Evolutionary conservation across 2,888 invertebrate species (phyloP).

Genomic region (Cosmia trapezina): DNA sequence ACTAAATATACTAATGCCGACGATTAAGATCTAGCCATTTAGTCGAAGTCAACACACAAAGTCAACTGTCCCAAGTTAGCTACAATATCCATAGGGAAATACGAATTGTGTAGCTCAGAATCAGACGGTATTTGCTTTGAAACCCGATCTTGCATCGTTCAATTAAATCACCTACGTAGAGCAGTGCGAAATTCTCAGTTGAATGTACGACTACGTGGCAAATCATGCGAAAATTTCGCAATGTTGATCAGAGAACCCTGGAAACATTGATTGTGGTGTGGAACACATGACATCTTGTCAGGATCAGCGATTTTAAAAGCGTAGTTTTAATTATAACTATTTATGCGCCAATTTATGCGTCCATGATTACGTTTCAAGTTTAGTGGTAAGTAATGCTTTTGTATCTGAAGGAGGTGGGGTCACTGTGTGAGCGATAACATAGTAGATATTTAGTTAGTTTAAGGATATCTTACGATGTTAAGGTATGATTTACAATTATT

Average conservation of each 20-base stretch:
- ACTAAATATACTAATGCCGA: neutral
- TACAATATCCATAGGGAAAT: conserved; percentile 13
- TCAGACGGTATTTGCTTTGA: conserved; percentile 22
- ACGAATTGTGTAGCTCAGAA: neutral
- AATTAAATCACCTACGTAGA: neutral
- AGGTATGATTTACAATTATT: neutral
- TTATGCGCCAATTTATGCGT: conserved; percentile 2
- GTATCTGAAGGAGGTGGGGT: neutral
- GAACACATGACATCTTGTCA: neutral
- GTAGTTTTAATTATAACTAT: conserved; percentile 26
- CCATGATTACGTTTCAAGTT: conserved; percentile 24
- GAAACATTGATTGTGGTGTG: conserved; percentile 5
- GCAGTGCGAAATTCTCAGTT: neutral
- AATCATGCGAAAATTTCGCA: conserved; percentile 5
- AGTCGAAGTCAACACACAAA: conserved; percentile 19
- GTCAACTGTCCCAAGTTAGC: conserved; percentile 4
- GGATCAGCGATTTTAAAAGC: conserved; percentile 26
- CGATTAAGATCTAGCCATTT: neutral
- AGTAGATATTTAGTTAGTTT: neutral
- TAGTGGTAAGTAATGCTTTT: conserved; percentile 12
- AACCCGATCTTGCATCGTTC: conserved; percentile 13
- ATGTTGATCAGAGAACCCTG: neutral
- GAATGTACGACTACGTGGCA: neutral
- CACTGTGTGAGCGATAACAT: conserved; percentile 17
- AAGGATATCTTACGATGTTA: neutral